phyloP scores from a whole-genome alignment of 1,140 invertebrate species.

The Drusus annulatus region DNA sequence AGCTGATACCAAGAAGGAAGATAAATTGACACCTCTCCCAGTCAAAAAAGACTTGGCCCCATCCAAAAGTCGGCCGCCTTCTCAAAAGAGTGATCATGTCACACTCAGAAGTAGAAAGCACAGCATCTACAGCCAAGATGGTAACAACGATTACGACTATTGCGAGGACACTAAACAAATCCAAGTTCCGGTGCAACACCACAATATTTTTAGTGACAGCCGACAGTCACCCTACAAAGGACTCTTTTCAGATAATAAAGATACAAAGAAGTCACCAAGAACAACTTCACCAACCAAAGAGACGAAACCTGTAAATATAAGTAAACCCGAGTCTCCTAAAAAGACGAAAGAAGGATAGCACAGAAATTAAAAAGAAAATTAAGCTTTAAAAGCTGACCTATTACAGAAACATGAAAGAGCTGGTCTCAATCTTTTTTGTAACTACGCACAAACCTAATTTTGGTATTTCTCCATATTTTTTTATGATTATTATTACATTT shows the following conservation, averaged over 20 bases:
- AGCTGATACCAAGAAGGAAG: background rate
- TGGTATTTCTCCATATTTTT: no score
- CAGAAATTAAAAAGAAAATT: no score
- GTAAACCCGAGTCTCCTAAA: background rate
- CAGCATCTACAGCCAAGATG: constrained; percentile 53
- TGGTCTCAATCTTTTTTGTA: no score
- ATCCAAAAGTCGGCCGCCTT: constrained; percentile 35
- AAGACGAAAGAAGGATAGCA: no score
- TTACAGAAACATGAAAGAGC: no score
- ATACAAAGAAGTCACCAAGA: background rate
- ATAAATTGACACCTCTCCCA: background rate
- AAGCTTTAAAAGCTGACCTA: no score
- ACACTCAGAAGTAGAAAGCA: constrained; percentile 34
- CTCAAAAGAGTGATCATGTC: constrained; percentile 23
- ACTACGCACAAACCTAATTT: no score
- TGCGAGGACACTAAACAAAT: constrained; percentile 59
- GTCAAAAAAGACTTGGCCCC: constrained; percentile 9
- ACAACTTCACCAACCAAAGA: background rate
- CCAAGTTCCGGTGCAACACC: constrained; percentile 51
- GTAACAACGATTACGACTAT: constrained; percentile 55
- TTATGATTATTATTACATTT: background rate
- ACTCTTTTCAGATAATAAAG: constrained; percentile 42
- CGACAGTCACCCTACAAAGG: constrained; percentile 55
- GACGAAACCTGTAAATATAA: background rate
- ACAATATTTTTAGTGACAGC: constrained; percentile 53